phyloP scores from a whole-genome alignment of 2,888 invertebrate genomes.

The Oligia strigilis region DNA sequence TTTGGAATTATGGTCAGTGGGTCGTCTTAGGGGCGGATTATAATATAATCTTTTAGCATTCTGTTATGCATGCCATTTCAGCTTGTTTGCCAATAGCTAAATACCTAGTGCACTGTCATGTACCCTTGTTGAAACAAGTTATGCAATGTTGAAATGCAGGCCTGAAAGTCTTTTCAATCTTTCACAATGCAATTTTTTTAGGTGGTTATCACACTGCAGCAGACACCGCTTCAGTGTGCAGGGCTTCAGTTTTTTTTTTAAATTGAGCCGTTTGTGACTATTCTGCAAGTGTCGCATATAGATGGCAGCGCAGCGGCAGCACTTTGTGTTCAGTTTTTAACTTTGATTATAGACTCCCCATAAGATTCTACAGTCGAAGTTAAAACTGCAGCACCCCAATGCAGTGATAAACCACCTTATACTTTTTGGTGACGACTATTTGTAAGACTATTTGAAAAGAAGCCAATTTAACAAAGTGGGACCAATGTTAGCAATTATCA shows the following conservation, averaged over 20 bases:
- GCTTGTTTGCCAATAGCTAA: background rate
- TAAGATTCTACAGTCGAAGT: too few species aligned
- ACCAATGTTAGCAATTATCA: background rate
- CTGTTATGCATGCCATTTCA: background rate
- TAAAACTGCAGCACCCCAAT: background rate
- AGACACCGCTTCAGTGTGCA: background rate
- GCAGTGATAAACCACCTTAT: too few species aligned
- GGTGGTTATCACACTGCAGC: background rate
- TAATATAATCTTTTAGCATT: background rate
- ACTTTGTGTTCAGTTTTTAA: too few species aligned
- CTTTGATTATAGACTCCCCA: too few species aligned
- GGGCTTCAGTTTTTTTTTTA: too few species aligned
- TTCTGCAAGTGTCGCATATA: too few species aligned
- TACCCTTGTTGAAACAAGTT: slow-evolving; percentile 14
- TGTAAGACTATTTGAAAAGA: background rate
- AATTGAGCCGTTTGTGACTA: too few species aligned
- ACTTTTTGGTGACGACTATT: too few species aligned
- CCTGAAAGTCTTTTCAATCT: background rate
- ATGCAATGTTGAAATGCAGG: slow-evolving; percentile 17
- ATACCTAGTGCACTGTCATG: background rate
- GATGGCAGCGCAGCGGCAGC: too few species aligned
- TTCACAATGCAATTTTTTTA: too few species aligned
- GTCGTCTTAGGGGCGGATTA: too few species aligned
- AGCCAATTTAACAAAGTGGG: background rate
- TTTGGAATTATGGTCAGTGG: slow-evolving; percentile 1